Conservation (phyloP, 2,797 vertebrate genomes). For the Hephaestus fuliginosus region DNA sequence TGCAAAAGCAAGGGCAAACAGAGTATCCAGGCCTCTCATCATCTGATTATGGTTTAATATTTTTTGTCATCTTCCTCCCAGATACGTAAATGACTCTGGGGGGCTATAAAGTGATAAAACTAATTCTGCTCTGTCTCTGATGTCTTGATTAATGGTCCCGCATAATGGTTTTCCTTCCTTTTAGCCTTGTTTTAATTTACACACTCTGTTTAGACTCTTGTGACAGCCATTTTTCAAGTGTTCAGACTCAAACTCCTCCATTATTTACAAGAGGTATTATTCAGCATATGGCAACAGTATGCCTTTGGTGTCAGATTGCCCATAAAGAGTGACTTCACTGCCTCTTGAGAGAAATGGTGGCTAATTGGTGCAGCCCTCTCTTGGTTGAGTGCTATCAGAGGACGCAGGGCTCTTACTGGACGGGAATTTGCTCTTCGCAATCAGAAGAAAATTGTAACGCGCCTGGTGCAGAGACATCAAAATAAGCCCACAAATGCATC, state of each 20-base stretch:
- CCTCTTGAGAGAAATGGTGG: slow-evolving; percentile 81
- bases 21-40: slow-evolving; percentile 51
- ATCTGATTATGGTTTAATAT: slow-evolving; percentile 64
- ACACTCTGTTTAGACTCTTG: slow-evolving; percentile 55
- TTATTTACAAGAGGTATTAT: slow-evolving; percentile 81
- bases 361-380: slow-evolving; percentile 84
- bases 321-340: slow-evolving; percentile 79
- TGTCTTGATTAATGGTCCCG: slow-evolving; percentile 61
- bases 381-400: slow-evolving; percentile 77
- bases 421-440: slow-evolving; percentile 78
- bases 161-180: slow-evolving; percentile 51
- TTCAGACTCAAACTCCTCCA: slow-evolving; percentile 69
- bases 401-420: slow-evolving; percentile 70
- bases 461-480: slow-evolving; percentile 70
- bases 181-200: slow-evolving; percentile 67
- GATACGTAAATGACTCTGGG: slow-evolving; percentile 59
- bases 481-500: slow-evolving; percentile 58
- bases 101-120: slow-evolving; percentile 66
- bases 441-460: slow-evolving; percentile 82
- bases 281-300: slow-evolving; percentile 79
- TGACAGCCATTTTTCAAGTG: slow-evolving; percentile 69
- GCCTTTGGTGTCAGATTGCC: slow-evolving; percentile 80
- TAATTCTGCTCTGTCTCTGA: slow-evolving; percentile 64
- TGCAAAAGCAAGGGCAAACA: slow-evolving; percentile 53
- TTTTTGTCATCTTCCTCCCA: slow-evolving; percentile 67